phyloP scores from a whole-genome alignment of 2,797 vertebrate species.

The Potorous gilbertii region DNA sequence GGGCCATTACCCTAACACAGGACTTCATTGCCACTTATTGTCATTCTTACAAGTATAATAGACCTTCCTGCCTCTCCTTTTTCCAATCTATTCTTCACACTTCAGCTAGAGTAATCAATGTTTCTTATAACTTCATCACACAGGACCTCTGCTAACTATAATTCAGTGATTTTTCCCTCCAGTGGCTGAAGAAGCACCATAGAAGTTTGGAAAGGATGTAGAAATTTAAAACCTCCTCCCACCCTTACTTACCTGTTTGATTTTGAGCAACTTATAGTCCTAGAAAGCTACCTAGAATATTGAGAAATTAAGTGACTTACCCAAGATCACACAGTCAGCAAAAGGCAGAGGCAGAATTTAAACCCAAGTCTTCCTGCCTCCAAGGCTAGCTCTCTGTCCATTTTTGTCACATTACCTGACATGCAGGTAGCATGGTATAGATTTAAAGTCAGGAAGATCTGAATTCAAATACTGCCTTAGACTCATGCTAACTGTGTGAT shows the following conservation, averaged over 20 bases:
- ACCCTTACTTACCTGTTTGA: too few relatives aligned
- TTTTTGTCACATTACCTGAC: not conserved
- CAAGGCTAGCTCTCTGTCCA: not conserved
- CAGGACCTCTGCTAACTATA: not conserved
- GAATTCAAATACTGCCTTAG: not conserved
- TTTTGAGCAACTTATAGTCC: not conserved
- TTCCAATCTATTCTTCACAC: not conserved
- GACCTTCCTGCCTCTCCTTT: not conserved
- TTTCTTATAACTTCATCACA: not conserved
- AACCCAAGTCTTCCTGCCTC: not conserved
- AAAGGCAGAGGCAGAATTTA: not conserved
- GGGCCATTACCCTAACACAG: too few relatives aligned
- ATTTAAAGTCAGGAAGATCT: not conserved
- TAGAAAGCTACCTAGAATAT: not conserved
- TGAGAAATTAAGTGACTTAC: not conserved
- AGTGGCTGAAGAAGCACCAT: not conserved
- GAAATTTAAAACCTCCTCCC: not conserved
- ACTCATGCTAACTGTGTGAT: not conserved
- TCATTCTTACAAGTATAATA: not conserved
- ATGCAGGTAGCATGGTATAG: not conserved
- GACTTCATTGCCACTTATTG: too few relatives aligned
- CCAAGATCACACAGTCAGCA: not conserved
- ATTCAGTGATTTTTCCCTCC: not conserved
- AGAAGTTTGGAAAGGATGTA: not conserved
- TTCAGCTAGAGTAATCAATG: not conserved